These are phyloP conservation scores for Peromyscus leucopus DNA, from an alignment of 2,113 vertebrate species.

Conservation along the genomic window DNA sequence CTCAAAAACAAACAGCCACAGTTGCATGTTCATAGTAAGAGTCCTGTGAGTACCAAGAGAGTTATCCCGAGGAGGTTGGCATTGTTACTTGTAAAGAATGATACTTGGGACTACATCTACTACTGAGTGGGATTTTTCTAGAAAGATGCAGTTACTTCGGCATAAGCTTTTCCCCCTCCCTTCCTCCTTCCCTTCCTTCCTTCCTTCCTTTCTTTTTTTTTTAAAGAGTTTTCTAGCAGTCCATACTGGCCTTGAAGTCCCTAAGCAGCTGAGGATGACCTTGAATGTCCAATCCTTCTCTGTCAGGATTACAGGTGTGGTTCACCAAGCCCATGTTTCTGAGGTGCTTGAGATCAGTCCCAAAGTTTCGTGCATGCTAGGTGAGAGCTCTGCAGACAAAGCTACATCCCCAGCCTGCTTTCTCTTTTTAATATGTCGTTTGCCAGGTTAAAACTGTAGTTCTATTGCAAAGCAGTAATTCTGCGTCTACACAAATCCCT, in stretches of 20 bases:
- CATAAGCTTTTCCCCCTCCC: neutral
- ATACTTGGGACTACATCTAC: neutral
- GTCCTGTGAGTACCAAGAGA: neutral
- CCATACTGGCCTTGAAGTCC: neutral
- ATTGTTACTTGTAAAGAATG: neutral
- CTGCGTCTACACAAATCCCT: neutral
- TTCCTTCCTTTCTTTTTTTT: neutral
- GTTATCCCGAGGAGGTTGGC: neutral
- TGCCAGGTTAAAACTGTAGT: neutral
- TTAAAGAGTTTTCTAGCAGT: neutral
- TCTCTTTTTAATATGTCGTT: neutral
- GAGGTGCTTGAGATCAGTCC: neutral
- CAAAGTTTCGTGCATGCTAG: neutral
- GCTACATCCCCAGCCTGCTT: neutral
- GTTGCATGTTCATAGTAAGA: neutral
- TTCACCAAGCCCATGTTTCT: neutral
- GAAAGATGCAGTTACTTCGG: neutral
- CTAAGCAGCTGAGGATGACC: neutral
- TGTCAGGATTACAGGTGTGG: neutral
- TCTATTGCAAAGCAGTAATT: neutral
- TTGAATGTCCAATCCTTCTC: neutral
- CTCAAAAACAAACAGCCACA: neutral
- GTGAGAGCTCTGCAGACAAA: neutral
- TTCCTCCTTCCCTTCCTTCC: too few species aligned
- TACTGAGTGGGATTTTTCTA: neutral